phyloP scores from a whole-genome alignment of 2,113 vertebrate genomes.

The Thunnus maccoyii region DNA sequence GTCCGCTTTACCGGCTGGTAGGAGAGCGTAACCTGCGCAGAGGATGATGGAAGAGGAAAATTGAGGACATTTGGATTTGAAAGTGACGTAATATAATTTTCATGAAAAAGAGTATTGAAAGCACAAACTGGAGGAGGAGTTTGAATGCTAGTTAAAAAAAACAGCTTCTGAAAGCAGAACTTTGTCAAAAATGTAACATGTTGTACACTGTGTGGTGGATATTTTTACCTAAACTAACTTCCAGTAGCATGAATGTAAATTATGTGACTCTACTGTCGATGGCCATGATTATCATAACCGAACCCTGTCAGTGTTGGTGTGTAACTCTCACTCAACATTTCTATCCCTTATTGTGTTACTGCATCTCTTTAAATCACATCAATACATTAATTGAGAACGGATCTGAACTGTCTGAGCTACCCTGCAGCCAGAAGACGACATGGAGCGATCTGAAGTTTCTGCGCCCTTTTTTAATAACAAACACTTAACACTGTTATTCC shows the following conservation, averaged over 20 bases:
- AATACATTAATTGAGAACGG: too few relatives aligned
- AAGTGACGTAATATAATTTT: not conserved
- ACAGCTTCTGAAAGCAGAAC: too few relatives aligned
- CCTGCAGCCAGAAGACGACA: too few relatives aligned
- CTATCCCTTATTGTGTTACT: not conserved
- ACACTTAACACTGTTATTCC: not conserved
- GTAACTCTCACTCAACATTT: not conserved
- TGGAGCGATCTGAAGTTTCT: not conserved
- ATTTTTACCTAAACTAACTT: not conserved
- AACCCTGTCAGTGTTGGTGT: too few relatives aligned
- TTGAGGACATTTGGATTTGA: not conserved
- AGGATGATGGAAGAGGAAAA: conserved; percentile 32
- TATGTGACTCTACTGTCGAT: not conserved
- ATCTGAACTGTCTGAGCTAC: too few relatives aligned
- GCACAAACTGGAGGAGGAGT: too few relatives aligned
- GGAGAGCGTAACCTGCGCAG: conserved; percentile 87
- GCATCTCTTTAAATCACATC: not conserved
- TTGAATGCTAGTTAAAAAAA: too few relatives aligned
- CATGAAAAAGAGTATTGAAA: not conserved
- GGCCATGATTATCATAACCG: not conserved
- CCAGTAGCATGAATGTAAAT: not conserved
- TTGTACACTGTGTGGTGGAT: too few relatives aligned
- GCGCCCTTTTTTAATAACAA: conserved; percentile 24
- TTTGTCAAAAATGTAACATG: too few relatives aligned
- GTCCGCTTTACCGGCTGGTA: conserved; percentile 88